A percentile compares a stretch with the other conserved stretches of the same genome.
These are phyloP conservation scores for Hydriomena furcata DNA, from an alignment of 2,888 invertebrate species.

Conservation along the genomic window DNA sequence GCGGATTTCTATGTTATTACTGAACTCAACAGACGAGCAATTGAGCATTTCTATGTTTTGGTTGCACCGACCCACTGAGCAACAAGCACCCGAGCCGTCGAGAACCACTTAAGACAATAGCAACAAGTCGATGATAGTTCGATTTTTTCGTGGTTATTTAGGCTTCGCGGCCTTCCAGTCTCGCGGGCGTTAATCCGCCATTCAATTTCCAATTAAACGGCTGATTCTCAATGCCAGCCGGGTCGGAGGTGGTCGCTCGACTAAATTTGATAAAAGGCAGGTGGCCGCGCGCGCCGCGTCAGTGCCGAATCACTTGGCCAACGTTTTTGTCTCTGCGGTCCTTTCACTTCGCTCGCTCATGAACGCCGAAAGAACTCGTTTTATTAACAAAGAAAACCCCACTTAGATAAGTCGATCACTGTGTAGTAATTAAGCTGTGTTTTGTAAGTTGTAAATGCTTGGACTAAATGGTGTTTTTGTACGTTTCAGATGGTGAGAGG, in stretches of 20 bases:
- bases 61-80: slow-evolving; percentile 38
- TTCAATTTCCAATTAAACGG: slow-evolving; percentile 82
- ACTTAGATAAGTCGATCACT: slow-evolving; percentile 75
- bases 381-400: slow-evolving; percentile 62
- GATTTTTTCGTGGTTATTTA: slow-evolving; percentile 67
- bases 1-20: slow-evolving; percentile 53
- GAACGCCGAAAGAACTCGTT: slow-evolving; percentile 58
- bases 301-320: slow-evolving; percentile 64
- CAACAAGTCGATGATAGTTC: slow-evolving; percentile 50
- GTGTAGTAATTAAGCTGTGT: slow-evolving; percentile 41
- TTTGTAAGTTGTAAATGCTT: slow-evolving; percentile 41
- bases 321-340: slow-evolving; percentile 74
- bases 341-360: slow-evolving; percentile 79
- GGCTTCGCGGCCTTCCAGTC: slow-evolving; percentile 76
- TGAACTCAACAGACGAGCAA: slow-evolving; percentile 48
- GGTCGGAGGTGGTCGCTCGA: slow-evolving; percentile 72
- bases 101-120: slow-evolving; percentile 43
- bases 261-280: slow-evolving; percentile 78
- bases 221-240: slow-evolving; percentile 79
- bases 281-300: slow-evolving; percentile 70
- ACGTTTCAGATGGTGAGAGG: slow-evolving; percentile 83
- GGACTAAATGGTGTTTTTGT: slow-evolving; percentile 65
- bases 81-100: slow-evolving; percentile 35
- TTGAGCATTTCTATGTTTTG: slow-evolving; percentile 52
- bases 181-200: slow-evolving; percentile 70